A percentile compares a stretch with the other conserved stretches of the same genome.
Evolutionary conservation across 2,113 vertebrate species (phyloP).

Genomic region (Macrotus californicus): DNA sequence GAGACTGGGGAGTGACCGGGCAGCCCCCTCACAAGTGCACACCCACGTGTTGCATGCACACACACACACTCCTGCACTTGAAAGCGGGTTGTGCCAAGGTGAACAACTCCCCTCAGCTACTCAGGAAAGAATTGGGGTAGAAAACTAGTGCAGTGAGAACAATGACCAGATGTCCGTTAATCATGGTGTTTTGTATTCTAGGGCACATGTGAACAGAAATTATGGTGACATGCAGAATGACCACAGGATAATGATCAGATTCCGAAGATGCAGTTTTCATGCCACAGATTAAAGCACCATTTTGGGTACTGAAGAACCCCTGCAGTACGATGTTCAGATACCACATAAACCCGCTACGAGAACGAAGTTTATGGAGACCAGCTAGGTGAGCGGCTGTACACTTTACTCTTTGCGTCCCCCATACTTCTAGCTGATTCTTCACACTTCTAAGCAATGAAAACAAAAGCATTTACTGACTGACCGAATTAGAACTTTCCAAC

Average conservation of each 20-base stretch:
- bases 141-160: not conserved
- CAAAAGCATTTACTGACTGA: not conserved
- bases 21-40: rapidly evolving
- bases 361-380: not conserved
- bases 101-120: not conserved
- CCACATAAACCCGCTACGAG: not conserved
- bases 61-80: rapidly evolving
- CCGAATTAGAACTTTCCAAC: not conserved
- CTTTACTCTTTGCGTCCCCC: not conserved
- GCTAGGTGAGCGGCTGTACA: not conserved
- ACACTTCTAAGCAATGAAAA: not conserved
- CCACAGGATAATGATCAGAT: not conserved
- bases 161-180: rapidly evolving
- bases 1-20: not conserved
- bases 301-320: not conserved
- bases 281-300: not conserved
- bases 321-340: not conserved
- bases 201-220: not conserved
- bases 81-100: rapidly evolving
- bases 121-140: not conserved
- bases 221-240: not conserved
- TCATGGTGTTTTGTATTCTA: not conserved
- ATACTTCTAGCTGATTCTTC: not conserved
- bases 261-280: not conserved
- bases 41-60: no score